Evolutionary conservation across 1,140 invertebrate genomes (phyloP), one percentile per base, ranked within the genome.

Genomic region (Drosophila willistoni): DNA sequence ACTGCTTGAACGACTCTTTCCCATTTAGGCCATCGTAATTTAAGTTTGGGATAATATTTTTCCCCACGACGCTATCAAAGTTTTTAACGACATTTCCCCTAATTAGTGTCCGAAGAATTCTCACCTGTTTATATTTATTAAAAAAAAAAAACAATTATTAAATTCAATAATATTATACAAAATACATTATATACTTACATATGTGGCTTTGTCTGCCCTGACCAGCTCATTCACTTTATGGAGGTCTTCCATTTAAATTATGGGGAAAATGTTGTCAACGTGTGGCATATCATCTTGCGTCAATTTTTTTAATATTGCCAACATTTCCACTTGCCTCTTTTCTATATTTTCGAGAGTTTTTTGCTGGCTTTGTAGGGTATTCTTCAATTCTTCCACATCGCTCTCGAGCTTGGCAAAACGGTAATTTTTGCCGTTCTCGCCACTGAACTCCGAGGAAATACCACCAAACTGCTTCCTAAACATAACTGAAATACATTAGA

Each of bases 131-230:
- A 44, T 14, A 17, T 44, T 44, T 36, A 10, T 36, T 36, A 36
- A 44, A 44, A 13, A 17, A 44, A 3, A 1, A 44, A 44, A 44
- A 44, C 13, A 13, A 17, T 44, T 44, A 14, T 29, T 29, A 44
- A 44, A 44, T 44, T 12, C 42, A 44, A 44, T 13, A 4, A 44
- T 44, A 44, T 14, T 44, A 44, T 13, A 44, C 14, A 44, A 44
- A 14, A 44, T n/a, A 44, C 42, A 44, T 44, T 44, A 17, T n/a
- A 17, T 44, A 44, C 12, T 44, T 44, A 44, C 42, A 44, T 44
- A 14, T 14, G 4, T 44, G 42, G 13, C 14, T 17, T 44, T 57
- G 68, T 77, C 22, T 39, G 72, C 60, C 33, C 68, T 42, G 34
- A 36, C 34, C 7, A 36, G 34, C 34, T 36, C 9, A 36, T 36